Conservation (phyloP, 35 echinoderm and acorn worm genomes). For the Amphiura filiformis region DNA sequence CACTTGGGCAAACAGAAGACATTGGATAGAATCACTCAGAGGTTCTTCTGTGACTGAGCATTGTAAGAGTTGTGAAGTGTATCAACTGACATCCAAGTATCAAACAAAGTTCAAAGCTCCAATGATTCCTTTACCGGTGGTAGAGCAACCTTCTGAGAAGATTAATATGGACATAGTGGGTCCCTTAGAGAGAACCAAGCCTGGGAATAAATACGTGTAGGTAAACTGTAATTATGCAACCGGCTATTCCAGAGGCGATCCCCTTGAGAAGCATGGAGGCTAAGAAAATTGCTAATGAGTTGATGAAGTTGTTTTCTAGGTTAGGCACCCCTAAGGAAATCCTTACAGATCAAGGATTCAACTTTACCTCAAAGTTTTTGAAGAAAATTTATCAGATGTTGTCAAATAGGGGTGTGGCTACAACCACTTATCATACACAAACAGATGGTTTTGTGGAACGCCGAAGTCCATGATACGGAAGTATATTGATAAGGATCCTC, state of each 20-base stretch:
- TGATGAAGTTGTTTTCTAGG: conserved; percentile 55
- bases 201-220: conserved; percentile 50
- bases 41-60: conserved; percentile 31
- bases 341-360: conserved; percentile 54
- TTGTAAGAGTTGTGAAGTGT: conserved; percentile 34
- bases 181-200: conserved; percentile 25
- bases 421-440: conserved; percentile 58
- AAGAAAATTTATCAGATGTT: conserved; percentile 55
- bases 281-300: conserved; percentile 55
- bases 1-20: conserved; percentile 45
- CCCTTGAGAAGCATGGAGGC: conserved; percentile 50
- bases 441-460: conserved; percentile 56
- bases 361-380: conserved; percentile 64
- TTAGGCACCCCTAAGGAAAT: conserved; percentile 75
- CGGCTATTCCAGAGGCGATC: conserved; percentile 64
- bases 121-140: conserved; percentile 46
- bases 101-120: conserved; percentile 41
- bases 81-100: conserved; percentile 12
- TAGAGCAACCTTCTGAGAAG: conserved; percentile 43
- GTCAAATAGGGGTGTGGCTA: conserved; percentile 47
- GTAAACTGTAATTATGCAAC: conserved; percentile 64
- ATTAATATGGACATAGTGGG: conserved; percentile 66
- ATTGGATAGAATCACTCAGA: conserved; percentile 27
- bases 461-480: conserved; percentile 64
- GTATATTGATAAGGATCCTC: conserved; percentile 40